These are phyloP conservation scores for Cercocebus atys DNA, from an alignment of 2,113 vertebrate genomes.

Conservation along the genomic window DNA sequence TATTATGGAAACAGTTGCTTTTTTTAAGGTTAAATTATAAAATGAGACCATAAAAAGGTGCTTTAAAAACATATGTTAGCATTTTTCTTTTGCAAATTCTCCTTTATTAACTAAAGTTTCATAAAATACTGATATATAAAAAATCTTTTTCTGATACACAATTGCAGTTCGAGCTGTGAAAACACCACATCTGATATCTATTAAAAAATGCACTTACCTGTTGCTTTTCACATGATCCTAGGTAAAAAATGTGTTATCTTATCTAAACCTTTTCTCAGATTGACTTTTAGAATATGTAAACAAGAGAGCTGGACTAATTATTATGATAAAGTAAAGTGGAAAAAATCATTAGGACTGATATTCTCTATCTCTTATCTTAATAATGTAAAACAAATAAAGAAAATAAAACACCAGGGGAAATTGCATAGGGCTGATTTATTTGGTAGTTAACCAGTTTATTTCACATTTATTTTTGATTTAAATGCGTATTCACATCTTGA, in stretches of 20 bases:
- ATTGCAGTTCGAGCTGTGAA: conserved; percentile 8
- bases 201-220: neutral
- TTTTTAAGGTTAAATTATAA: conserved; percentile 32
- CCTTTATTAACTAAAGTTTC: neutral
- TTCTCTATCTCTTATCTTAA: conserved; percentile 32
- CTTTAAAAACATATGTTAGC: neutral
- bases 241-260: neutral
- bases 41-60: neutral
- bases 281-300: conserved; percentile 42
- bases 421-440: conserved; percentile 44
- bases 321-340: conserved; percentile 32
- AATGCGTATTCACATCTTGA: conserved; percentile 42
- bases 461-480: conserved; percentile 60
- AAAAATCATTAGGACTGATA: conserved; percentile 41
- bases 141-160: neutral
- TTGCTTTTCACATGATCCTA: conserved; percentile 22
- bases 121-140: neutral
- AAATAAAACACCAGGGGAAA: conserved; percentile 30
- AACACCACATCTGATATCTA: neutral
- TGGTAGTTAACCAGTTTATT: conserved; percentile 49
- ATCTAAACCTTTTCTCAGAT: conserved; percentile 19
- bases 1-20: neutral
- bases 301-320: conserved; percentile 29
- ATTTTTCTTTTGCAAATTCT: neutral
- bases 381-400: conserved; percentile 52